These are phyloP conservation scores for Antechinus stuartii DNA, from an alignment of 2,113 vertebrate species.

Conservation along the genomic window DNA sequence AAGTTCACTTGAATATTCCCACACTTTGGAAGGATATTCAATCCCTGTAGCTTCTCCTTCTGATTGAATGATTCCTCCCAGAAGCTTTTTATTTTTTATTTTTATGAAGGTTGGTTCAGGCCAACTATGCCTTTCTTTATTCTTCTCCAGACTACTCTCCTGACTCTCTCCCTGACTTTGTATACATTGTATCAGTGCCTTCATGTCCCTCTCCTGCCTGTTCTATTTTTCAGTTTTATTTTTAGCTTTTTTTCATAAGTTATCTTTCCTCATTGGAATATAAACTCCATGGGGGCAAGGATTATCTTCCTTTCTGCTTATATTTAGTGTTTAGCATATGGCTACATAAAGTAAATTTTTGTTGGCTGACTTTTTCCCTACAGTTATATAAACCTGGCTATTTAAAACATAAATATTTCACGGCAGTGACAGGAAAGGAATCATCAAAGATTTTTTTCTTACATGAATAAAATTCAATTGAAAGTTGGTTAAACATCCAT, in stretches of 20 bases:
- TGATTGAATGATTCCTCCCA: not conserved
- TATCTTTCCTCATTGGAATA: not conserved
- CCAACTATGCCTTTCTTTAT: not conserved
- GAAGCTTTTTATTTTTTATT: not conserved
- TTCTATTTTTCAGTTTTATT: not conserved
- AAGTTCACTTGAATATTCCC: not conserved
- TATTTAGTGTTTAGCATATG: not conserved
- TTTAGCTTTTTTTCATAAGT: not conserved
- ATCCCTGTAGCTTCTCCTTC: not conserved
- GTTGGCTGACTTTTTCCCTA: not conserved
- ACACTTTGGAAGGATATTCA: not conserved
- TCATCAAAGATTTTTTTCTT: conserved; percentile 68
- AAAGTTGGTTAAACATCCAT: conserved; percentile 43
- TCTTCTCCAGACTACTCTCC: not conserved
- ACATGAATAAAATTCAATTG: conserved; percentile 32
- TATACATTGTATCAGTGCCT: not conserved
- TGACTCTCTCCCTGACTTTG: not conserved
- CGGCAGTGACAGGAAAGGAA: conserved; percentile 49
- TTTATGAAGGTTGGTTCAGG: not conserved
- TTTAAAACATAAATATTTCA: conserved; percentile 50
- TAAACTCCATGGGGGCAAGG: not conserved
- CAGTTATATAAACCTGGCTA: conserved; percentile 33
- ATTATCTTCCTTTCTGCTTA: not conserved
- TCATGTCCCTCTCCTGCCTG: not conserved
- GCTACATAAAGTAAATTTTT: not conserved